A percentile compares a stretch with the other conserved stretches of the same genome.
Evolutionary conservation across 2,113 vertebrate genomes (phyloP).

Genomic region (Phalacrocorax brasilianus): DNA sequence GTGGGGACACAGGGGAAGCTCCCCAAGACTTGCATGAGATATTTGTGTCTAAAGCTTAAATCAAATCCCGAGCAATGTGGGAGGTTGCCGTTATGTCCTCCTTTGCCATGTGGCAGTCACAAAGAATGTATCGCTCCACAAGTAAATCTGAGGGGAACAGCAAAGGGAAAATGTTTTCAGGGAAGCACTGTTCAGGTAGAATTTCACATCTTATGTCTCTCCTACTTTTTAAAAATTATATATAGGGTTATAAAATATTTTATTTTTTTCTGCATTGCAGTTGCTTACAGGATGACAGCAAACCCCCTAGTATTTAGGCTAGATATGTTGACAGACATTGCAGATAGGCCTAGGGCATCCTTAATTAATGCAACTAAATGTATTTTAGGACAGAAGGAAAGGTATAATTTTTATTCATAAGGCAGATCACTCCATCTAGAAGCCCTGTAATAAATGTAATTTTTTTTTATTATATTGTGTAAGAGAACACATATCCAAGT

Average conservation of each 20-base stretch:
- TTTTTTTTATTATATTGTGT: not conserved
- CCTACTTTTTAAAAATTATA: not conserved
- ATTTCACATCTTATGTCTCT: accelerated
- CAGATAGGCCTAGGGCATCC: too few relatives aligned
- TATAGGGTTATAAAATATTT: not conserved
- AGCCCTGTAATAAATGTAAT: not conserved
- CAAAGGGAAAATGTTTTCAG: accelerated
- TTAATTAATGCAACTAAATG: not conserved
- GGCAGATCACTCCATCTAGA: not conserved
- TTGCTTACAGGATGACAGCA: not conserved
- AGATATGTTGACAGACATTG: not conserved
- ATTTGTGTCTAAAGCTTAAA: not conserved
- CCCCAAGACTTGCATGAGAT: too few relatives aligned
- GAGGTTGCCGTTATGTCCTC: accelerated
- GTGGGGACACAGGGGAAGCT: not conserved
- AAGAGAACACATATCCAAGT: not conserved
- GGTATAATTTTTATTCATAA: not conserved
- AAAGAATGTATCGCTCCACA: accelerated
- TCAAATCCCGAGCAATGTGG: not conserved
- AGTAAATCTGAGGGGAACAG: not conserved
- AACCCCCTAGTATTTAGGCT: not conserved
- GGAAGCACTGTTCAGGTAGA: not conserved
- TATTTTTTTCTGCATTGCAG: not conserved
- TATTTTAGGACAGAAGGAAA: not conserved
- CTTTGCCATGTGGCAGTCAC: accelerated